Conservation (phyloP, 2,888 invertebrate species). For the Aphrophora alni region DNA sequence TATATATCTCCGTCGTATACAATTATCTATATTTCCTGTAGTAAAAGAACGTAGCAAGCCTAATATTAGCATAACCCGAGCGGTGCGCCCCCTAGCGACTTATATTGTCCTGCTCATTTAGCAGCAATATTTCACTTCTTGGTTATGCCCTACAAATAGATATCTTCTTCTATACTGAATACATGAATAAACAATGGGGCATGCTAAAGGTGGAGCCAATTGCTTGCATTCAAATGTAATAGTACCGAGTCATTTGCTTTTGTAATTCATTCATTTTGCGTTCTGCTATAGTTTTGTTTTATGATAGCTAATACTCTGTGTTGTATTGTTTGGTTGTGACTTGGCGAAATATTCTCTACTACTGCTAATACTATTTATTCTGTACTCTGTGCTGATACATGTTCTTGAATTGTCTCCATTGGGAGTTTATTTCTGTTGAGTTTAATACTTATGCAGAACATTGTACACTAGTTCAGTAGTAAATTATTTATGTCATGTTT, state of each 20-base stretch:
- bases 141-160: not conserved
- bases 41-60: not conserved
- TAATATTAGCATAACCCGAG: not conserved
- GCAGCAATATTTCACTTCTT: not conserved
- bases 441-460: not conserved
- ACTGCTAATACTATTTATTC: not conserved
- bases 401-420: not conserved
- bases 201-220: not conserved
- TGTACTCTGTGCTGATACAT: not conserved
- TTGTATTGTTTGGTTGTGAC: not conserved
- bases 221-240: not conserved
- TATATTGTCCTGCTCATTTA: not conserved
- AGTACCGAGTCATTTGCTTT: not conserved
- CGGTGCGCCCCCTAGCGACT: not conserved
- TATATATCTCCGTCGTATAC: not conserved
- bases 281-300: not conserved
- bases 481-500: not conserved
- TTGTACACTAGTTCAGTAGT: not conserved
- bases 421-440: not conserved
- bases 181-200: not conserved
- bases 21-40: not conserved
- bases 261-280: not conserved
- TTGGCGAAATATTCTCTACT: not conserved
- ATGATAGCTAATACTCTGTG: not conserved
- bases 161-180: not conserved